A percentile compares a stretch with the other conserved stretches of the same genome.
These are phyloP conservation scores for Desmophyllum pertusum DNA, from an alignment of 92 coral and sea anemone genomes.

Conservation along the genomic window DNA sequence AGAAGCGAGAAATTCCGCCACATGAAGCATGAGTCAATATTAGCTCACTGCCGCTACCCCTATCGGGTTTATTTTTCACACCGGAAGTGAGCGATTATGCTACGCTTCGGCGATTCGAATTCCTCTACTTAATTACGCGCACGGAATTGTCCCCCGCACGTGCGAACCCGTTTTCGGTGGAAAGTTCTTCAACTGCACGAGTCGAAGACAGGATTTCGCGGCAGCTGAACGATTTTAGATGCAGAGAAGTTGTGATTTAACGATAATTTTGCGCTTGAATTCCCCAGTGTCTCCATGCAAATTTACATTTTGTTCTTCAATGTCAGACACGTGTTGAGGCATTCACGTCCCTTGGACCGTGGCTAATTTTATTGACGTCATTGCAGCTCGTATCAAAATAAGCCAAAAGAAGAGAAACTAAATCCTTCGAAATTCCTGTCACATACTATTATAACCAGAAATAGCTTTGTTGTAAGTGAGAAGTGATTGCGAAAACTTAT, in stretches of 20 bases:
- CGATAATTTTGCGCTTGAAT: constrained; percentile 13
- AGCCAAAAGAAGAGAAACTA: background rate
- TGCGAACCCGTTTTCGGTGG: constrained; percentile 18
- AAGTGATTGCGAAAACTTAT: background rate
- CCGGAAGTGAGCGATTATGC: constrained; percentile 68
- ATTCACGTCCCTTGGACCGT: constrained; percentile 61
- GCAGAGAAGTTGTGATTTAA: background rate
- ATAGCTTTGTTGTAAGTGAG: background rate
- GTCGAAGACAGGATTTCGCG: background rate
- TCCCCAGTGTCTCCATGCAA: constrained; percentile 34
- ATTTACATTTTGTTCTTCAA: constrained; percentile 37
- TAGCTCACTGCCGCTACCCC: constrained; percentile 68
- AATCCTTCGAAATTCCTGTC: background rate
- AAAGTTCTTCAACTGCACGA: background rate
- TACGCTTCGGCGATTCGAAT: constrained; percentile 35
- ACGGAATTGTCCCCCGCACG: constrained; percentile 49
- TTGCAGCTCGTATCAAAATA: constrained; percentile 10
- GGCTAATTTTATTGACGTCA: constrained; percentile 46
- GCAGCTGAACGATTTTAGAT: background rate
- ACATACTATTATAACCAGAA: background rate
- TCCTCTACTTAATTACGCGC: constrained; percentile 26
- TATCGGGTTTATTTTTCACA: constrained; percentile 55
- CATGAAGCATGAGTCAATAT: constrained; percentile 58
- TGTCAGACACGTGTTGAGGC: constrained; percentile 37
- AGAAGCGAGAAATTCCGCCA: constrained; percentile 49